Evolutionary conservation across 1,140 invertebrate species (phyloP).

Genomic region (Agrilus planipennis): DNA sequence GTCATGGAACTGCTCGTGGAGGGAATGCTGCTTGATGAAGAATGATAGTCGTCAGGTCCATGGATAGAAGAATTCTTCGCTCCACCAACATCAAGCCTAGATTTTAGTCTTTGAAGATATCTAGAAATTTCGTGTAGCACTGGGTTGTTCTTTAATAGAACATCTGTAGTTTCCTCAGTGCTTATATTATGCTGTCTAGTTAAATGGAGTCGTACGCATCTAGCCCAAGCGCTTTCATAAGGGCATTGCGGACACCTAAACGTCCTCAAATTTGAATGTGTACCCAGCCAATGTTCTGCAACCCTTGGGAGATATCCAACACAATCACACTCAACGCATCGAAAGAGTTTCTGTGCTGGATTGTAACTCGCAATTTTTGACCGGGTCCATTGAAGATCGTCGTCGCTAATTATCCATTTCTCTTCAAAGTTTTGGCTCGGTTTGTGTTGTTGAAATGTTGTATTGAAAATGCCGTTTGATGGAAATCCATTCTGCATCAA

Average conservation of each 20-base stretch:
- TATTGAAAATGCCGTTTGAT: slow-evolving; percentile 42
- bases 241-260: slow-evolving; percentile 62
- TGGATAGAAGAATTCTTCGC: slow-evolving; percentile 14
- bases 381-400: slow-evolving; percentile 53
- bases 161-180: slow-evolving; percentile 44
- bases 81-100: slow-evolving; percentile 41
- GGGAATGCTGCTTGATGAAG: slow-evolving; percentile 7
- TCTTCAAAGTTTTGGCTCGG: slow-evolving; percentile 43
- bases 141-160: slow-evolving; percentile 55
- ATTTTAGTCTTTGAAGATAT: slow-evolving; percentile 54
- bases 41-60: slow-evolving; percentile 16
- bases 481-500: slow-evolving; percentile 61
- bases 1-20: slow-evolving; percentile 7
- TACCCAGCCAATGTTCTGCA: slow-evolving; percentile 73
- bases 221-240: slow-evolving; percentile 62
- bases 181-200: slow-evolving; percentile 53
- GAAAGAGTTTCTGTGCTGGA: slow-evolving; percentile 57
- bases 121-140: slow-evolving; percentile 61
- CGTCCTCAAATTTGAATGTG: slow-evolving; percentile 61
- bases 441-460: slow-evolving; percentile 39
- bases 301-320: slow-evolving; percentile 65
- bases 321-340: slow-evolving; percentile 65
- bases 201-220: slow-evolving; percentile 60
- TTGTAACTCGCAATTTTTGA: slow-evolving; percentile 62
- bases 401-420: slow-evolving; percentile 56